Percentiles rank a stretch among this genome's conserved stretches.
These are phyloP conservation scores for Limenitis camilla DNA, from an alignment of 2,888 invertebrate species.

Conservation along the genomic window DNA sequence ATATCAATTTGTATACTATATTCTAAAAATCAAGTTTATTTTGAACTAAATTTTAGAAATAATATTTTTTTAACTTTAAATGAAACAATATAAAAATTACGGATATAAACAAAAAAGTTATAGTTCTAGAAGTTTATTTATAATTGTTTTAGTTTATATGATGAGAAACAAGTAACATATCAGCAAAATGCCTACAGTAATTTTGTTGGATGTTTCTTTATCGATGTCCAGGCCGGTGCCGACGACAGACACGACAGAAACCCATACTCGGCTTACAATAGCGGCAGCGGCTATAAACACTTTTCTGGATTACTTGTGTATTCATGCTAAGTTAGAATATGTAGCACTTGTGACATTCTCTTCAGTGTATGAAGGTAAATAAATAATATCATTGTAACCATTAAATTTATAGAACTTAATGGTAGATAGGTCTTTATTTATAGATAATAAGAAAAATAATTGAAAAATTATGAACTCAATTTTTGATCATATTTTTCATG, in stretches of 20 bases:
- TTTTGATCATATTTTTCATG: too few species aligned
- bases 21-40: too few species aligned
- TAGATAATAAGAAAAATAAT: too few species aligned
- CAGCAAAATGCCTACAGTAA: constrained; percentile 55
- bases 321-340: constrained; percentile 63
- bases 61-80: too few species aligned
- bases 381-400: too few species aligned
- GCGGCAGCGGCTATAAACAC: constrained; percentile 57
- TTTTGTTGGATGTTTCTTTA: constrained; percentile 60
- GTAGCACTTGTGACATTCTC: constrained; percentile 61
- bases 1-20: too few species aligned
- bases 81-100: too few species aligned
- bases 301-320: constrained; percentile 56
- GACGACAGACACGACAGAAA: constrained; percentile 52
- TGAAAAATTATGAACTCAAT: too few species aligned
- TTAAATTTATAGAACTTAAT: too few species aligned
- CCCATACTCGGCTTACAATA: constrained; percentile 53
- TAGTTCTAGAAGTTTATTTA: background rate
- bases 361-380: constrained; percentile 58
- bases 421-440: too few species aligned
- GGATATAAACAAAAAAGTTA: too few species aligned
- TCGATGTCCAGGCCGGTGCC: constrained; percentile 65
- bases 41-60: too few species aligned
- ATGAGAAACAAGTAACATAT: background rate
- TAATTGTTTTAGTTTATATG: background rate